Conservation (phyloP, 2,113 vertebrate species). For the Poecilia latipinna region DNA sequence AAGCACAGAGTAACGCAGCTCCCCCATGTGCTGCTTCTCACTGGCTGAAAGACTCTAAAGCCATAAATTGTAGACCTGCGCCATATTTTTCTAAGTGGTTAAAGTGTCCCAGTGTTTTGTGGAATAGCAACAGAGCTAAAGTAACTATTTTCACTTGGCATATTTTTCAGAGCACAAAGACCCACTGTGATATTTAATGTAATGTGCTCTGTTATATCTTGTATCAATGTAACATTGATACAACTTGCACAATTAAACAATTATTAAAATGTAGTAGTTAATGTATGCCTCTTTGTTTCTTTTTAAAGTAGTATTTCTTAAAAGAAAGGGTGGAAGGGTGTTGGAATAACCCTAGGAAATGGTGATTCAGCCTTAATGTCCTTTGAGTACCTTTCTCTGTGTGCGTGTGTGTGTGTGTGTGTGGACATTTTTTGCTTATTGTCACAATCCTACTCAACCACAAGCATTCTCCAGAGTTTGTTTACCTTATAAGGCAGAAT, state of each 20-base stretch:
- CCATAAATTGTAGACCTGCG: background rate
- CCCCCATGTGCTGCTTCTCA: background rate
- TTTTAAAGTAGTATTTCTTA: background rate
- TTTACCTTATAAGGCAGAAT: constrained; percentile 79
- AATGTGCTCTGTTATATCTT: background rate
- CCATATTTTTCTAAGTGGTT: too few species aligned
- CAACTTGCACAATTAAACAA: background rate
- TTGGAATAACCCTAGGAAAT: background rate
- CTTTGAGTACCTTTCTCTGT: background rate
- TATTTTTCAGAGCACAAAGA: background rate
- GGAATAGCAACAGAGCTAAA: background rate
- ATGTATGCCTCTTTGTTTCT: background rate
- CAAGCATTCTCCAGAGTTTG: constrained; percentile 69
- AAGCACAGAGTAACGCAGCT: background rate
- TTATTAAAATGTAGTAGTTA: background rate
- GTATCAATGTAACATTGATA: background rate
- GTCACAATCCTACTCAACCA: constrained; percentile 53
- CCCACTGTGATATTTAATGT: background rate
- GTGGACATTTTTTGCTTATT: background rate
- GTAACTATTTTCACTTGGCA: too few species aligned
- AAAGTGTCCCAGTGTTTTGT: background rate
- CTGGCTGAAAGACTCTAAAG: background rate
- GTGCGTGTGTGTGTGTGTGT: constrained; percentile 5
- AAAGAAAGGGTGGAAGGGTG: background rate
- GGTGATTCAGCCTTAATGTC: constrained; percentile 19